These are phyloP conservation scores for Brachypterus glaber DNA, from an alignment of 2,888 invertebrate genomes.

Conservation along the genomic window DNA sequence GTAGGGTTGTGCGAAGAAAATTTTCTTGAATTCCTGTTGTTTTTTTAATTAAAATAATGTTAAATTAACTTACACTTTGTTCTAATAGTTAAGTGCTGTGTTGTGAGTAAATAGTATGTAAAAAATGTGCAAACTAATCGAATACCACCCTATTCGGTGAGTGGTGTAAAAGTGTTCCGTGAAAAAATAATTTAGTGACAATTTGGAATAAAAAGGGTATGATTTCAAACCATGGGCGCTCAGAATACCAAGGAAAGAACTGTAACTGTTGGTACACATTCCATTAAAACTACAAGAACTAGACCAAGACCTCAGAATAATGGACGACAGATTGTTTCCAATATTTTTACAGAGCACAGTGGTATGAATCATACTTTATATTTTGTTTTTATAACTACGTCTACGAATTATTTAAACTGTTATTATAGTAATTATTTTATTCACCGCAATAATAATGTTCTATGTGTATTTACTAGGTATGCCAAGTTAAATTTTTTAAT, in stretches of 20 bases:
- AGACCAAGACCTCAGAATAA: constrained; percentile 72
- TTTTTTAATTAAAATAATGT: constrained; percentile 28
- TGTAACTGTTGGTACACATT: constrained; percentile 57
- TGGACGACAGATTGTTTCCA: constrained; percentile 75
- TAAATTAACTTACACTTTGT: constrained; percentile 19
- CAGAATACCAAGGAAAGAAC: constrained; percentile 89
- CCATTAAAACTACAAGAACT: constrained; percentile 64
- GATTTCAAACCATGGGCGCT: constrained; percentile 68
- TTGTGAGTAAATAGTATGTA: constrained; percentile 28
- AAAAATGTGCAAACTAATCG: constrained; percentile 8
- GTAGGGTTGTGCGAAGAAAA: constrained; percentile 34
- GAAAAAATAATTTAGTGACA: constrained; percentile 33
- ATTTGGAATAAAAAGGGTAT: constrained; percentile 38
- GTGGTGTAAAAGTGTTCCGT: constrained; percentile 10
- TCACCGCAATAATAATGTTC: too few relatives aligned
- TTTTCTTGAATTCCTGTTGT: constrained; percentile 22
- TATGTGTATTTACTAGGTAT: too few relatives aligned
- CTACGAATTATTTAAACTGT: too few relatives aligned
- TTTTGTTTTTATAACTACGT: constrained; percentile 13
- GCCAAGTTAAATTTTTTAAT: too few relatives aligned
- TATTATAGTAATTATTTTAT: too few relatives aligned
- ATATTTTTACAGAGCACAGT: constrained; percentile 91
- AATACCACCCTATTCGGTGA: neutral
- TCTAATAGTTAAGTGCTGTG: constrained; percentile 17
- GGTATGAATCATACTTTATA: constrained; percentile 52